A percentile compares a stretch with the other conserved stretches of the same genome.
Evolutionary conservation across 2,113 vertebrate species (phyloP).

Genomic region (Gallinago jamesoni): DNA sequence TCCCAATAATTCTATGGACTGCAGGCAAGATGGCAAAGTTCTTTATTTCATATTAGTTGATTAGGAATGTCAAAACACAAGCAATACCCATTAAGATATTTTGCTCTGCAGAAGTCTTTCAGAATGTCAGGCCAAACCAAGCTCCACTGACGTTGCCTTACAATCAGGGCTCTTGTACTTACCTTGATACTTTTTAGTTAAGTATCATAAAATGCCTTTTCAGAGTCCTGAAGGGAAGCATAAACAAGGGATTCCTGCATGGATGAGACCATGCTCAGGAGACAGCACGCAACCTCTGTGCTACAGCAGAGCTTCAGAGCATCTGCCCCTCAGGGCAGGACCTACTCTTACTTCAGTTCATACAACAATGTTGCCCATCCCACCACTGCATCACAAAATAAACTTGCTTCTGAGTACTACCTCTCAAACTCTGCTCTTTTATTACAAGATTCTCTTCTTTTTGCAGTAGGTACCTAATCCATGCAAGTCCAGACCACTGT

Average conservation of each 20-base stretch:
- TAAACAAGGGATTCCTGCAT: neutral
- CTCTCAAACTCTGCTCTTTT: neutral
- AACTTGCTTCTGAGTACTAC: neutral
- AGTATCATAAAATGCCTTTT: neutral
- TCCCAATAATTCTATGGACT: neutral
- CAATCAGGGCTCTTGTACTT: neutral
- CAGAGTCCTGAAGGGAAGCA: neutral
- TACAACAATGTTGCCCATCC: neutral
- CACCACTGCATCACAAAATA: neutral
- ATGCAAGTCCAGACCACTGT: neutral
- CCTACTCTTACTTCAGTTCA: neutral
- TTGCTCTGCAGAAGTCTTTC: neutral
- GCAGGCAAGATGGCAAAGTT: neutral
- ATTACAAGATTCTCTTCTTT: neutral
- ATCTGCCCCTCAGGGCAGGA: neutral
- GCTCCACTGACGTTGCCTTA: neutral
- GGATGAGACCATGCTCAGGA: rapidly evolving
- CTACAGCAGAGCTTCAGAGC: neutral
- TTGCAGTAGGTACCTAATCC: neutral
- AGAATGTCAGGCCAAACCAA: neutral
- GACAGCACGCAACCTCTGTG: neutral
- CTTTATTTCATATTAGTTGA: neutral
- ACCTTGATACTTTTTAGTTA: neutral
- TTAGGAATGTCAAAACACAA: neutral
- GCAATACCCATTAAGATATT: neutral